These are phyloP conservation scores for Enteromius thamalakanensis DNA, from an alignment of 2,797 vertebrate species.

Conservation along the genomic window DNA sequence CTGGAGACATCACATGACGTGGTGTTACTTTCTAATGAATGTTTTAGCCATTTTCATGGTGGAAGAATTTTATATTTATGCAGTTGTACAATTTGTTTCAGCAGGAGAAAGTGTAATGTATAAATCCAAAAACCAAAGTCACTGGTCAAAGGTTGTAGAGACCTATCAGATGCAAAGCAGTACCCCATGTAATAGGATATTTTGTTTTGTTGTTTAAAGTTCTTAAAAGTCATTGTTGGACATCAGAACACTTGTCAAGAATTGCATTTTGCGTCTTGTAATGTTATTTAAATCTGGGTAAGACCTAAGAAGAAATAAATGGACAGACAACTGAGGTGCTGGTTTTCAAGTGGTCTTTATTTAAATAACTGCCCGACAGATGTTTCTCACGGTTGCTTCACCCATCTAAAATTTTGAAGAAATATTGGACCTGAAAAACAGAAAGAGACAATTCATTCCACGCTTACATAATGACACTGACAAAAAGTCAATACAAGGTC, in stretches of 20 bases:
- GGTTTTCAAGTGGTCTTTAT: conserved; percentile 54
- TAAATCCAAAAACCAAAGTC: conserved; percentile 99
- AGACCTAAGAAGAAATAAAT: conserved; percentile 89
- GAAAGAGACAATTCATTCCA: background rate
- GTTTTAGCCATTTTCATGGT: conserved; percentile 99
- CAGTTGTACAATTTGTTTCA: conserved; percentile 99
- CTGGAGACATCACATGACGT: conserved; percentile 90
- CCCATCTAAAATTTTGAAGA: conserved; percentile 94
- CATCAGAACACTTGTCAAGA: conserved; percentile 92
- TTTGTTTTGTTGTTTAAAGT: conserved; percentile 83
- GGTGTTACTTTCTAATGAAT: conserved; percentile 98
- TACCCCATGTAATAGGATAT: conserved; percentile 95
- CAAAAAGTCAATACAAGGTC: background rate
- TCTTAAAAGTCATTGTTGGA: conserved; percentile 90
- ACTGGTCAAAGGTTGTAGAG: conserved; percentile 90
- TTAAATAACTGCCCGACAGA: conserved; percentile 22
- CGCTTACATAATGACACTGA: background rate
- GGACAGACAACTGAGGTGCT: conserved; percentile 69
- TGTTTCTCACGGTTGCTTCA: conserved; percentile 62
- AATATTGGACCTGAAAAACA: conserved; percentile 89
- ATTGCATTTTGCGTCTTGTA: conserved; percentile 87
- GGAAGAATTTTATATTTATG: conserved; percentile 99
- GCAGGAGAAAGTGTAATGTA: conserved; percentile 93
- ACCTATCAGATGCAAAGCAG: conserved; percentile 95
- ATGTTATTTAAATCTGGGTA: conserved; percentile 95